Conservation (phyloP, 2,888 invertebrate genomes). For the Panopea generosa region DNA sequence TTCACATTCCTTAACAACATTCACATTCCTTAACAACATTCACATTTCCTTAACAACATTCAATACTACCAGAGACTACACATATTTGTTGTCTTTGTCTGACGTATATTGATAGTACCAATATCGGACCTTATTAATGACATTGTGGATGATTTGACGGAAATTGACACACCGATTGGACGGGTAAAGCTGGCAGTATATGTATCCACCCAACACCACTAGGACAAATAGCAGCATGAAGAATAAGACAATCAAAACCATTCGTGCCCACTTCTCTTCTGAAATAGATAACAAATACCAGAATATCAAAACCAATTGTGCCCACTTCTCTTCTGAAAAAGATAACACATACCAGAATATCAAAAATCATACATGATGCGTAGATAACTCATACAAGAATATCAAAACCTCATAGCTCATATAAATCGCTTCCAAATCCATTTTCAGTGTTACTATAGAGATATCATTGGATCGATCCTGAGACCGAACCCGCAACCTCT, state of each 20-base stretch:
- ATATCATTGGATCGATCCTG: too few species aligned
- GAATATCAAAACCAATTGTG: constrained; percentile 66
- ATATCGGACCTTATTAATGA: constrained; percentile 68
- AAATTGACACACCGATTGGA: constrained; percentile 50
- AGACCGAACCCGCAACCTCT: too few species aligned
- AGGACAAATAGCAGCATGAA: constrained; percentile 69
- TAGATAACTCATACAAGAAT: too few species aligned
- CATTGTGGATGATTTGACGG: constrained; percentile 55
- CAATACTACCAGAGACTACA: neutral
- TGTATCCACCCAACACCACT: constrained; percentile 70
- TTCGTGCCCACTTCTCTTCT: constrained; percentile 75
- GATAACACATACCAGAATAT: constrained; percentile 37
- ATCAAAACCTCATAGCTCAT: too few species aligned
- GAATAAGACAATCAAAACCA: constrained; percentile 69
- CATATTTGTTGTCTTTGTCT: neutral
- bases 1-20: too few species aligned
- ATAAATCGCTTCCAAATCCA: too few species aligned
- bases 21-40: too few species aligned
- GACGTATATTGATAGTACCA: constrained; percentile 67
- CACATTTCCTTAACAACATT: too few species aligned
- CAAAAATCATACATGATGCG: neutral
- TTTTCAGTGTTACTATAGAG: too few species aligned
- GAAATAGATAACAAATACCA: constrained; percentile 39
- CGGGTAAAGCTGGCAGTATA: constrained; percentile 70
- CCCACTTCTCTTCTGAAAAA: constrained; percentile 74